Base-by-base conservation (phyloP, 2,797 vertebrate genomes). In the Pipistrellus pipistrellus region DNA sequence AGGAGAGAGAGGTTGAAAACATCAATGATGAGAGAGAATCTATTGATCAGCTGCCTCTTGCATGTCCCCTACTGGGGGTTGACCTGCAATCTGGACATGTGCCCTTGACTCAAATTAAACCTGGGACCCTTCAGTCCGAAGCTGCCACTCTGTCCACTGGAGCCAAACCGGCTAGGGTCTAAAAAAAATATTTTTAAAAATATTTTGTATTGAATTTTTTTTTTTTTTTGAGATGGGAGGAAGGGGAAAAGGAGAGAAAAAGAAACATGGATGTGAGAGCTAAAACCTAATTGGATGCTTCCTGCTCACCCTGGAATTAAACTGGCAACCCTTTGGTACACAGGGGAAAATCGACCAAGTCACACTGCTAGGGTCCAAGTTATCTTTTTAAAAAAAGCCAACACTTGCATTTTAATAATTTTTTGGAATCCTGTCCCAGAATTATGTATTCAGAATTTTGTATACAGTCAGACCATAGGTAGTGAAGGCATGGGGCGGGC, bases 371-470 rank as follows among this genome's bases (percentile, higher is more conserved):
- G 59, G 30, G 62, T 95, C 68, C 21, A 76, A 38, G 68, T 44
- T 51, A 80, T 23, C 69, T 92, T 85, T 88, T 25, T 76, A 48
- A 82, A 86, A 48, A 82, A 86, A 64, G 76, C 11, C 21, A 72
- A 0, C 64, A 38, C 89, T 86, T 94, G 48, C 32, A 77, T 94
- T 94, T 93, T 94, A 72, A 55, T 95, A 80, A 83, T 83, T n/a
- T 91, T 95, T 93, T 51, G 21, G 48, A 66, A 25, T 93, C 30
- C 30, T 93, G 4, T 48, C 41, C 41, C 20, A 73, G 57, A 73
- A 57, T 89, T 78, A 90, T 88, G 10, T 73, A 78, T 95, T 92
- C n/a, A 88, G 30, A 94, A 96, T 41, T 41, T 41, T 41, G 38
- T 41, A 41, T 41, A 7, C 38, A 30, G 3, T 83, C 57, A 59